phyloP scores from a whole-genome alignment of 92 coral and sea anemone species.

The Pocillopora meandrina region DNA sequence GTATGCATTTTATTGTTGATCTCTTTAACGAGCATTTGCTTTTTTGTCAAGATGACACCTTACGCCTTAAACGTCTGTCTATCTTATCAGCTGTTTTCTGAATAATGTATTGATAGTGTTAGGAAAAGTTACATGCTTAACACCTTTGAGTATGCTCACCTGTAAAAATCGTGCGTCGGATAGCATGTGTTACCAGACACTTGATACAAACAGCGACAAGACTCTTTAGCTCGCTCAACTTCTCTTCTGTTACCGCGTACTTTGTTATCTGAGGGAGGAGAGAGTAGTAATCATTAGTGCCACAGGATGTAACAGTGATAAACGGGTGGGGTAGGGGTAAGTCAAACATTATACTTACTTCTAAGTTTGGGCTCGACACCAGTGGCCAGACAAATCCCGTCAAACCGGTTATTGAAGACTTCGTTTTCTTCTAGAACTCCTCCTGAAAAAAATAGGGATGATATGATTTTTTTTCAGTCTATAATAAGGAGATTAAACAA shows the following conservation, averaged over 20 bases:
- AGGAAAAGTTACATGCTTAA: background rate
- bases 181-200: constrained; percentile 94
- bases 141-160: constrained; percentile 47
- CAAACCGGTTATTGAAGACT: constrained; percentile 94
- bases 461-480: no score
- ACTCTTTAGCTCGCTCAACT: constrained; percentile 81
- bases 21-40: no score
- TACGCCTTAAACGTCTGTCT: no score
- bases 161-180: constrained; percentile 97
- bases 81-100: no score
- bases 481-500: no score
- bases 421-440: constrained; percentile 90
- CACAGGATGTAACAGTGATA: background rate
- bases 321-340: constrained; percentile 3
- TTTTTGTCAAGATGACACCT: no score
- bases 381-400: constrained; percentile 93
- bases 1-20: no score
- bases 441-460: constrained; percentile 43
- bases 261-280: constrained; percentile 67
- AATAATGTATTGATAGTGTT: background rate
- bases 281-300: no score
- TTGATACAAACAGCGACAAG: constrained; percentile 84
- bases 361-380: constrained; percentile 93
- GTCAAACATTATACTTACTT: constrained; percentile 60
- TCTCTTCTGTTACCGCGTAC: constrained; percentile 83